phyloP scores from a whole-genome alignment of 2,113 vertebrate species.

The Phrynosoma platyrhinos region DNA sequence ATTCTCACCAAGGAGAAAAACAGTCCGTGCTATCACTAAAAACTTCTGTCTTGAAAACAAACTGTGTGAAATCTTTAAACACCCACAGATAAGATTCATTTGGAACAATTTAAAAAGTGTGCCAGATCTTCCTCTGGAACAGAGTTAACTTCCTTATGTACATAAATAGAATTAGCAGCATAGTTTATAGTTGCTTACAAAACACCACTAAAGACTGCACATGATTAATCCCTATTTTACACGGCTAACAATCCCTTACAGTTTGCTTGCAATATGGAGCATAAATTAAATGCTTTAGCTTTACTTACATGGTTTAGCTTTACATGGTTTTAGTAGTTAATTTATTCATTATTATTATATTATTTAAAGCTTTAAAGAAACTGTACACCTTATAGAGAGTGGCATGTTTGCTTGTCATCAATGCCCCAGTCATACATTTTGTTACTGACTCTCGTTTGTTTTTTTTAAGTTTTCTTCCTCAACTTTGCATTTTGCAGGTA shows the following conservation, averaged over 20 bases:
- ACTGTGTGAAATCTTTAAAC: background rate
- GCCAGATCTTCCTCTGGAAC: background rate
- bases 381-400: too few relatives aligned
- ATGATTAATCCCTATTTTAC: background rate
- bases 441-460: too few relatives aligned
- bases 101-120: constrained; percentile 2
- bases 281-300: background rate
- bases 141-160: background rate
- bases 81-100: background rate
- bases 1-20: background rate
- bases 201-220: background rate
- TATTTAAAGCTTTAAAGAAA: too few relatives aligned
- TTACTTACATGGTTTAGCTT: too few relatives aligned
- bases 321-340: background rate
- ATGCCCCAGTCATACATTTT: too few relatives aligned
- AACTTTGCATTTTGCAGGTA: too few relatives aligned
- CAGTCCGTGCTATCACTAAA: background rate
- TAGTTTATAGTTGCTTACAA: background rate
- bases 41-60: background rate
- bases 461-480: too few relatives aligned
- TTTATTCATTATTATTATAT: background rate
- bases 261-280: background rate
- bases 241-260: background rate
- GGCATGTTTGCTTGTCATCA: too few relatives aligned
- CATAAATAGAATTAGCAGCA: background rate